Conservation (phyloP, 2,888 invertebrate species). For the Athripsodes cinereus region DNA sequence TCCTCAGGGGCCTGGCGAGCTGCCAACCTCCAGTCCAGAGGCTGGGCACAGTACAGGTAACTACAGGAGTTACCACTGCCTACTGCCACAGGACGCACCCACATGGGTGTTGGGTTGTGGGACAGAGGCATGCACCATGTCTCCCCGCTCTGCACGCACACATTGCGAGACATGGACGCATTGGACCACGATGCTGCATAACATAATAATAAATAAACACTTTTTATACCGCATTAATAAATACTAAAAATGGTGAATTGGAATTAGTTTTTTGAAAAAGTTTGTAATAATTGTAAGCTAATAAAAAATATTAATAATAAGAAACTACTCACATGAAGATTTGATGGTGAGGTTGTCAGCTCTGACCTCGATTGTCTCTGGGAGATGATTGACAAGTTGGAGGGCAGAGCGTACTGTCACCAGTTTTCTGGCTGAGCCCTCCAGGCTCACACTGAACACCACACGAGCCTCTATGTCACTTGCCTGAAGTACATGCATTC, state of each 20-base stretch:
- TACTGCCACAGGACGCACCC: constrained; percentile 59
- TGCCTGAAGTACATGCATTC: too few relatives aligned
- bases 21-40: constrained; percentile 35
- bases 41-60: constrained; percentile 54
- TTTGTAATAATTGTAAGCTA: too few relatives aligned
- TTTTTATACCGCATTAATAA: neutral
- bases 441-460: constrained; percentile 85
- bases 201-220: neutral
- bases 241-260: too few relatives aligned
- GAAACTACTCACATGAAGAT: constrained; percentile 27
- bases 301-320: too few relatives aligned
- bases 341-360: constrained; percentile 33
- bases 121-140: constrained; percentile 71
- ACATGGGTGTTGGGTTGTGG: constrained; percentile 67
- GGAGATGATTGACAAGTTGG: constrained; percentile 69
- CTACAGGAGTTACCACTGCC: constrained; percentile 50
- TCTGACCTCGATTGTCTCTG: constrained; percentile 56
- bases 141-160: constrained; percentile 49
- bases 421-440: constrained; percentile 90
- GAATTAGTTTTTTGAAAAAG: too few relatives aligned
- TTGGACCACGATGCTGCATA: constrained; percentile 28
- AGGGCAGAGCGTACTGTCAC: constrained; percentile 90
- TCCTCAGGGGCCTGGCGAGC: constrained; percentile 29
- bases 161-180: constrained; percentile 32
- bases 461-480: constrained; percentile 62